Evolutionary conservation across 2,888 invertebrate species (phyloP).

Genomic region (Ptycholaimellus sp.): DNA sequence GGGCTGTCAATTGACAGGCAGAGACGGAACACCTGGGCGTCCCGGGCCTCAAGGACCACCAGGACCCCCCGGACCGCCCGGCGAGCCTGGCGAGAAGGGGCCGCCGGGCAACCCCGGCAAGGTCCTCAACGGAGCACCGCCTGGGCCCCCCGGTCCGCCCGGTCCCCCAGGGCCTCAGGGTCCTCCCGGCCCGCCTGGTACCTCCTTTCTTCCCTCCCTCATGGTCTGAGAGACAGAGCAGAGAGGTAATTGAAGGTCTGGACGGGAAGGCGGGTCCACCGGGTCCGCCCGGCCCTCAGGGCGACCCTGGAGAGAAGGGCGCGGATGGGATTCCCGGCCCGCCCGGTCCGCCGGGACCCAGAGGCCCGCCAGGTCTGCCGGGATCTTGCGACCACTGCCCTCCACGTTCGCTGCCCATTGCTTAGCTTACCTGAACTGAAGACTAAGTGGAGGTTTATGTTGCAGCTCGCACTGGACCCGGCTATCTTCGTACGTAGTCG

Average conservation of each 20-base stretch:
- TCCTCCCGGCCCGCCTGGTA: slow-evolving; percentile 14
- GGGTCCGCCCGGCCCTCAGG: slow-evolving; percentile 13
- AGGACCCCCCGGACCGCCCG: slow-evolving; percentile 16
- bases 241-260: background rate
- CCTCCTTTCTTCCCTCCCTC: too few species aligned
- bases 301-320: slow-evolving; percentile 16
- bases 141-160: slow-evolving; percentile 1
- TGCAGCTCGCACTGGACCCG: background rate
- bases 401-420: background rate
- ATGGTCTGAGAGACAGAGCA: background rate
- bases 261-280: slow-evolving; percentile 11
- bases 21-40: slow-evolving; percentile 9
- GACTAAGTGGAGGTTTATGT: too few species aligned
- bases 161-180: slow-evolving; percentile 15
- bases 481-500: slow-evolving; percentile 7
- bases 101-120: background rate
- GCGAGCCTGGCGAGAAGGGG: slow-evolving; percentile 12
- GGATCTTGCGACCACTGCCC: slow-evolving; percentile 5
- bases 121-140: background rate
- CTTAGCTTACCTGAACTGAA: background rate
- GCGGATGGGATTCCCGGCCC: slow-evolving; percentile 9
- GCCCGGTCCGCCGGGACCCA: slow-evolving; percentile 4
- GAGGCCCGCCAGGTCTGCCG: slow-evolving; percentile 3
- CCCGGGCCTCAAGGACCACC: slow-evolving; percentile 16
- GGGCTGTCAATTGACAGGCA: too few species aligned